Percentiles rank a stretch among this genome's conserved stretches.
Evolutionary conservation across 2,888 invertebrate species (phyloP).

Genomic region (Andrena chrysosceles): DNA sequence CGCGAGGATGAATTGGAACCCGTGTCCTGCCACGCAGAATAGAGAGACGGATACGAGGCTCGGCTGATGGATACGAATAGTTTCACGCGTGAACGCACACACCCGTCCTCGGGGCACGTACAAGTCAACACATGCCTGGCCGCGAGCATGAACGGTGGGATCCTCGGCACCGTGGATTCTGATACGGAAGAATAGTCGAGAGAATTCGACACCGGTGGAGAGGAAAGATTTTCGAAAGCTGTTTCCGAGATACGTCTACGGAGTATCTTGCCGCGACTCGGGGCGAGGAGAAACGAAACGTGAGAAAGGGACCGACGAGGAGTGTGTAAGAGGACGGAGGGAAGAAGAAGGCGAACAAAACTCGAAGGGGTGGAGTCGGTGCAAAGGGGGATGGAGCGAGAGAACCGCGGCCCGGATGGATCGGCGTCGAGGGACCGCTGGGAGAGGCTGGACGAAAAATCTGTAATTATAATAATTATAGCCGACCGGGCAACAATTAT

Average conservation of each 20-base stretch:
- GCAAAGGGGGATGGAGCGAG: constrained; percentile 67
- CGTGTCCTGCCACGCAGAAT: constrained; percentile 66
- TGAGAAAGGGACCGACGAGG: constrained; percentile 40
- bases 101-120: constrained; percentile 9
- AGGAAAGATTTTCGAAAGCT: constrained; percentile 72
- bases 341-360: constrained; percentile 58
- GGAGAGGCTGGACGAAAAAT: constrained; percentile 76
- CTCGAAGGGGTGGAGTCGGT: constrained; percentile 77
- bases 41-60: constrained; percentile 36
- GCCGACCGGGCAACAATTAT: constrained; percentile 79
- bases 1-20: constrained; percentile 72
- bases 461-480: constrained; percentile 83
- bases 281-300: constrained; percentile 23
- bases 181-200: constrained; percentile 39
- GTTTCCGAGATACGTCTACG: constrained; percentile 68
- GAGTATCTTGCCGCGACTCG: constrained; percentile 61
- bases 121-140: constrained; percentile 22
- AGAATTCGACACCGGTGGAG: constrained; percentile 12
- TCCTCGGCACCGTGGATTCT: constrained; percentile 22
- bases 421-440: constrained; percentile 50
- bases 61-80: constrained; percentile 48
- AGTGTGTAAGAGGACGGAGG: constrained; percentile 27
- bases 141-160: constrained; percentile 14
- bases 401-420: constrained; percentile 42
- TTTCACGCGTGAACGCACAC: constrained; percentile 45